Conservation (phyloP, 2,888 invertebrate genomes). For the Athalia circularis region DNA sequence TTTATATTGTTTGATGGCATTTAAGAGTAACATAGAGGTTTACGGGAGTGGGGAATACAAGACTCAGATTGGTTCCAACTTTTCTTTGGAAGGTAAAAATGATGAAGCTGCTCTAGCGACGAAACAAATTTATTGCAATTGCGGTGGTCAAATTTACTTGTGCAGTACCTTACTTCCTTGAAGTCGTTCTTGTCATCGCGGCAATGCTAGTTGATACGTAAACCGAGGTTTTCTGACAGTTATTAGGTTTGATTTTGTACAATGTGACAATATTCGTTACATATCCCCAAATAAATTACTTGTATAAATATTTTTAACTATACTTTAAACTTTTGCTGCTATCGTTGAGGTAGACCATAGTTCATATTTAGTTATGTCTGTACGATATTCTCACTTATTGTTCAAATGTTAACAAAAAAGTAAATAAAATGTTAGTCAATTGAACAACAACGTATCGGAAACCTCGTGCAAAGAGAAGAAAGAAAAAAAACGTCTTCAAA, state of each 20-base stretch:
- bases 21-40: conserved; percentile 21
- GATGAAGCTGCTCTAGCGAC: neutral
- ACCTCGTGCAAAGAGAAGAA: neutral
- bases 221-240: neutral
- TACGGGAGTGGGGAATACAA: neutral
- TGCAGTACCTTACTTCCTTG: neutral
- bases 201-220: neutral
- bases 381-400: conserved; percentile 31
- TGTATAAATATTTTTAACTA: conserved; percentile 31
- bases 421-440: conserved; percentile 45
- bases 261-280: conserved; percentile 6
- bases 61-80: conserved; percentile 4
- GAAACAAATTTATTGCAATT: neutral
- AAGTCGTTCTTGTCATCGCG: neutral
- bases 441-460: conserved; percentile 2
- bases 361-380: conserved; percentile 35
- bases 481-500: neutral
- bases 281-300: conserved; percentile 31
- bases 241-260: conserved; percentile 21
- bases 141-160: conserved; percentile 12
- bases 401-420: conserved; percentile 36
- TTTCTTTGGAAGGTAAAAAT: conserved; percentile 4
- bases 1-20: conserved; percentile 34
- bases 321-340: conserved; percentile 14
- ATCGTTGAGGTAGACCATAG: conserved; percentile 18